A percentile compares a stretch with the other conserved stretches of the same genome.
phyloP scores from a whole-genome alignment of 2,888 invertebrate species.

The Thymelicus sylvestris region DNA sequence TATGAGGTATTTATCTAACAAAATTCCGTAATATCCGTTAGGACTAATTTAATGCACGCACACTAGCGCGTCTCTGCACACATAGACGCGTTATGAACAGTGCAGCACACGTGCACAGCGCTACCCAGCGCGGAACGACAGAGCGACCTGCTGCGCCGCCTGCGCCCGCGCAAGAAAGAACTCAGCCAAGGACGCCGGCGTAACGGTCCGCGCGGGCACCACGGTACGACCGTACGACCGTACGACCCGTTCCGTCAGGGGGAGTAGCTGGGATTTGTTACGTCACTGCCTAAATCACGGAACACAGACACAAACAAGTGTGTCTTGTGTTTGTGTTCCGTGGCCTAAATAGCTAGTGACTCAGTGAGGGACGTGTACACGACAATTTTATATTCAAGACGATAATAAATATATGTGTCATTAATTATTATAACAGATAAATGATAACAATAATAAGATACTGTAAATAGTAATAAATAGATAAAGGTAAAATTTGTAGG shows the following conservation, averaged over 20 bases:
- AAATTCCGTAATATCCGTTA: conserved; percentile 83
- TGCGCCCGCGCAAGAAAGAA: conserved; percentile 76
- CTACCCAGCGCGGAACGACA: conserved; percentile 75
- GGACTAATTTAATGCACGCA: conserved; percentile 73
- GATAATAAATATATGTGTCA: too few relatives aligned
- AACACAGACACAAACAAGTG: too few relatives aligned
- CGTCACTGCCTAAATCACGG: conserved; percentile 39
- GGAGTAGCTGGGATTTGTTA: conserved; percentile 37
- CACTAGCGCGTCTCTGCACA: conserved; percentile 48
- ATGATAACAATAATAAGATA: too few relatives aligned
- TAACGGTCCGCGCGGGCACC: conserved; percentile 70
- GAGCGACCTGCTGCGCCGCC: conserved; percentile 78
- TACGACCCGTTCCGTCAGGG: conserved; percentile 23
- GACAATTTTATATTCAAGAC: too few relatives aligned
- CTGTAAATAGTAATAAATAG: too few relatives aligned
- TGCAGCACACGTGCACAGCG: conserved; percentile 69
- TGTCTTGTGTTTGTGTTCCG: too few relatives aligned
- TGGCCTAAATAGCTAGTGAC: conserved; percentile 15
- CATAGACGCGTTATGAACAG: conserved; percentile 47
- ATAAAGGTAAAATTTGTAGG: too few relatives aligned
- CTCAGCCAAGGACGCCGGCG: conserved; percentile 84
- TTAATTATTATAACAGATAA: too few relatives aligned
- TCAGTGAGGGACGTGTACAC: too few relatives aligned
- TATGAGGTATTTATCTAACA: conserved; percentile 70
- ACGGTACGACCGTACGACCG: conserved; percentile 37